Conservation (phyloP, 2,113 vertebrate genomes). For the Hippocampus guttulatus region DNA sequence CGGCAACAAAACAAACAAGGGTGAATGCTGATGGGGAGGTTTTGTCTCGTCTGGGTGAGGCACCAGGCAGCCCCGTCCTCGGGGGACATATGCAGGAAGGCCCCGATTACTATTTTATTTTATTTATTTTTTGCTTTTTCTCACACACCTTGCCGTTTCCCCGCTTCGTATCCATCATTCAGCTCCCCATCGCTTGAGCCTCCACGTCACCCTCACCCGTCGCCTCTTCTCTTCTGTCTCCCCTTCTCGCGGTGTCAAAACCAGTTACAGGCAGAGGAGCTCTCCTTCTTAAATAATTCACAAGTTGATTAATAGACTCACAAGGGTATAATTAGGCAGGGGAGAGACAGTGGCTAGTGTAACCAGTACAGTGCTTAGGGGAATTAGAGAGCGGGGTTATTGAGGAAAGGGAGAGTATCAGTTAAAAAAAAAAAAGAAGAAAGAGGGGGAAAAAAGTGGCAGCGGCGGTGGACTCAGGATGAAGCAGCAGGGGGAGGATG, state of each 20-base stretch:
- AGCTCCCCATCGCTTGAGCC: slow-evolving; percentile 14
- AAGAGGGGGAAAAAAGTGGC: slow-evolving; percentile 45
- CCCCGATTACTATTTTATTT: slow-evolving; percentile 58
- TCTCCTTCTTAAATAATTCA: slow-evolving; percentile 97
- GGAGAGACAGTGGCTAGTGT: slow-evolving; percentile 92
- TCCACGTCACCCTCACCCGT: slow-evolving; percentile 33
- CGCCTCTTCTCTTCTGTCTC: slow-evolving; percentile 55
- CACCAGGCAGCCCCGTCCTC: slow-evolving; percentile 52
- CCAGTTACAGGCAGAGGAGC: slow-evolving; percentile 86
- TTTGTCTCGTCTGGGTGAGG: slow-evolving; percentile 65
- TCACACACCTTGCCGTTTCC: slow-evolving; percentile 30
- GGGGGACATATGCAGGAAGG: slow-evolving; percentile 62
- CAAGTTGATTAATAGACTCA: slow-evolving; percentile 99
- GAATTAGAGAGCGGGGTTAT: slow-evolving; percentile 83
- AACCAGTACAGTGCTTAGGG: slow-evolving; percentile 95
- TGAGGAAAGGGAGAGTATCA: slow-evolving; percentile 74
- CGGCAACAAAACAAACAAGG: slow-evolving; percentile 55
- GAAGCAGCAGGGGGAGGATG: slow-evolving; percentile 37
- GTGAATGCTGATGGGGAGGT: slow-evolving; percentile 68
- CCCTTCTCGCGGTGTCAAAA: slow-evolving; percentile 80
- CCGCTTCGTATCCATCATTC: slow-evolving; percentile 12
- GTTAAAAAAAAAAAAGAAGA: slow-evolving; percentile 41
- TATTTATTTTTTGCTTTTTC: slow-evolving; percentile 27
- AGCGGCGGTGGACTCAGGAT: slow-evolving; percentile 76
- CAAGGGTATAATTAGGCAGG: slow-evolving; percentile 99